Conservation (phyloP, 2,888 invertebrate genomes). For the Pharmacophagus antenor region DNA sequence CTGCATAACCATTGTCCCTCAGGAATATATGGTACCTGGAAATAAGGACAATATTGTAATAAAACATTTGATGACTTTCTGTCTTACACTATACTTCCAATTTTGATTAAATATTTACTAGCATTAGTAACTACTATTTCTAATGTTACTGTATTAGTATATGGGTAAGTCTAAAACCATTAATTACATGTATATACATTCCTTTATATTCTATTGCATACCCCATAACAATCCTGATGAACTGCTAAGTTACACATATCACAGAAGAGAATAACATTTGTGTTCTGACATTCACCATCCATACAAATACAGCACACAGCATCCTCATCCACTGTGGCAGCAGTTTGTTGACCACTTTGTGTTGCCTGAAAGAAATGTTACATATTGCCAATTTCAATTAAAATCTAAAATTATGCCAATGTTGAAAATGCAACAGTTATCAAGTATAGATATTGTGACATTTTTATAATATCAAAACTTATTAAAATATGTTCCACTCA, state of each 20-base stretch:
- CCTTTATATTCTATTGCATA: slow-evolving; percentile 57
- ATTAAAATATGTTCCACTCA: too few relatives aligned
- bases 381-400: too few relatives aligned
- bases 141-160: too few relatives aligned
- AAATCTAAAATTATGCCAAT: too few relatives aligned
- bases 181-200: too few relatives aligned
- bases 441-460: too few relatives aligned
- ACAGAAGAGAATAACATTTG: slow-evolving; percentile 98
- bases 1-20: slow-evolving; percentile 99
- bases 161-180: too few relatives aligned
- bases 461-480: too few relatives aligned
- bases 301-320: slow-evolving; percentile 99
- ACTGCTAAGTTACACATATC: slow-evolving; percentile 99
- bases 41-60: slow-evolving; percentile 6
- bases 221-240: slow-evolving; percentile 99
- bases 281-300: slow-evolving; percentile 99
- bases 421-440: too few relatives aligned
- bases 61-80: background rate
- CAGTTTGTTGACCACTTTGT: slow-evolving; percentile 84
- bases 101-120: background rate
- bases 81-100: background rate
- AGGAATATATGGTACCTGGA: slow-evolving; percentile 91
- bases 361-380: slow-evolving; percentile 63
- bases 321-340: slow-evolving; percentile 95
- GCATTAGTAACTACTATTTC: too few relatives aligned